These are phyloP conservation scores for Sebastes cheni DNA, from an alignment of 2,797 vertebrate species.

Conservation along the genomic window DNA sequence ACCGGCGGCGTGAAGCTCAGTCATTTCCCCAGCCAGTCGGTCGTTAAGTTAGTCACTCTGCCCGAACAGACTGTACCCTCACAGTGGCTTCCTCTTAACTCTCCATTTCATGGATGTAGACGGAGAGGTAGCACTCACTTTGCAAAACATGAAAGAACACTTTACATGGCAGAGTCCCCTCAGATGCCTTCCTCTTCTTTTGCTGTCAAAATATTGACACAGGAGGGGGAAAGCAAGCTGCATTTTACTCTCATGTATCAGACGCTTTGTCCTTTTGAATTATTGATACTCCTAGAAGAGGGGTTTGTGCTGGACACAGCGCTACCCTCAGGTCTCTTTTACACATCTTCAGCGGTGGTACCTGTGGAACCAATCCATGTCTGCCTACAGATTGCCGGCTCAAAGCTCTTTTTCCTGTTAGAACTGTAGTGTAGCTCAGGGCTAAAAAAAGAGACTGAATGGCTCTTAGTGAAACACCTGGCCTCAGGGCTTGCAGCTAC, in stretches of 20 bases:
- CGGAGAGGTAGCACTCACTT: constrained; percentile 59
- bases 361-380: constrained; percentile 56
- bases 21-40: constrained; percentile 58
- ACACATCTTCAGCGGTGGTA: constrained; percentile 33
- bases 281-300: constrained; percentile 61
- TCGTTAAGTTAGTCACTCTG: constrained; percentile 58
- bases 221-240: constrained; percentile 45
- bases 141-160: constrained; percentile 77
- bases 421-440: constrained; percentile 42
- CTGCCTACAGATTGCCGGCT: constrained; percentile 32
- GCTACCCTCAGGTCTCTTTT: constrained; percentile 50
- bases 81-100: constrained; percentile 53
- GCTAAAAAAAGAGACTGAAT: constrained; percentile 40
- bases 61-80: constrained; percentile 48
- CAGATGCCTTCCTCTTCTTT: constrained; percentile 54
- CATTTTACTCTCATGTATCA: constrained; percentile 63
- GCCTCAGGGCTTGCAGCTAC: constrained; percentile 41
- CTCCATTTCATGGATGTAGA: constrained; percentile 64
- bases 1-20: constrained; percentile 7
- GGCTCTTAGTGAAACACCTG: constrained; percentile 56
- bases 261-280: constrained; percentile 73
- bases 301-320: constrained; percentile 33
- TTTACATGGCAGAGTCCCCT: constrained; percentile 65
- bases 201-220: constrained; percentile 75
- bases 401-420: constrained; percentile 51